Conservation (phyloP, 2,888 invertebrate species). For the Rapana venosa region DNA sequence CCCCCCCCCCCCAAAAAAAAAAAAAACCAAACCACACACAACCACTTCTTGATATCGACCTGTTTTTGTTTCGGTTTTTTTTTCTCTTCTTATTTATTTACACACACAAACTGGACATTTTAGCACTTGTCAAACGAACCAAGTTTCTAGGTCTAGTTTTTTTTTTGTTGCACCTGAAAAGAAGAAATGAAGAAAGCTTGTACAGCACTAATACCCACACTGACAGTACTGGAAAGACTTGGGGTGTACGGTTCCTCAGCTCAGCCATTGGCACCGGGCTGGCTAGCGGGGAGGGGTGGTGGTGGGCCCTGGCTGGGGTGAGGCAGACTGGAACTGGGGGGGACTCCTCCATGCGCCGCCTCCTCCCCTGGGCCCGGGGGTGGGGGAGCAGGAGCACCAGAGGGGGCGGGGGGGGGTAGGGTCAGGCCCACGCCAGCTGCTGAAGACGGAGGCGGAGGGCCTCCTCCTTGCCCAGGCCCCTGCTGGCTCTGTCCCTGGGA, state of each 20-base stretch:
- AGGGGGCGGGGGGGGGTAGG: not conserved
- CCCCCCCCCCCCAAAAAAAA: no score
- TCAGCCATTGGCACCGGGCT: conserved; percentile 22
- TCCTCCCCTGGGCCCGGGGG: not conserved
- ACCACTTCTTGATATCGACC: not conserved
- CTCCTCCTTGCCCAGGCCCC: not conserved
- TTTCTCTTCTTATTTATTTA: not conserved
- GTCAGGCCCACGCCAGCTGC: not conserved
- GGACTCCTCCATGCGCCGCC: not conserved
- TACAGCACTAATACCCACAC: not conserved
- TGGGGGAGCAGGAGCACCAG: not conserved
- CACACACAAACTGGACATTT: not conserved
- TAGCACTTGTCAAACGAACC: not conserved
- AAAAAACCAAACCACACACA: no score
- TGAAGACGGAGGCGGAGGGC: not conserved
- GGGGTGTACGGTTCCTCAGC: not conserved
- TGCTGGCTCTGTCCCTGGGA: not conserved
- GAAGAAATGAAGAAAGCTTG: not conserved
- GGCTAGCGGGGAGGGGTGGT: not conserved
- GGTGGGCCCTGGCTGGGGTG: conserved; percentile 1
- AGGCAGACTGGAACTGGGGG: not conserved
- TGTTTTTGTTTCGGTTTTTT: not conserved
- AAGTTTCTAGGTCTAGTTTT: not conserved
- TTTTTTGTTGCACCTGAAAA: not conserved
- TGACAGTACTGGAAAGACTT: conserved; percentile 31